Percentiles rank a stretch among this genome's conserved stretches.
Conservation (phyloP, 1,140 invertebrate species). For the Luehdorfia chinensis region DNA sequence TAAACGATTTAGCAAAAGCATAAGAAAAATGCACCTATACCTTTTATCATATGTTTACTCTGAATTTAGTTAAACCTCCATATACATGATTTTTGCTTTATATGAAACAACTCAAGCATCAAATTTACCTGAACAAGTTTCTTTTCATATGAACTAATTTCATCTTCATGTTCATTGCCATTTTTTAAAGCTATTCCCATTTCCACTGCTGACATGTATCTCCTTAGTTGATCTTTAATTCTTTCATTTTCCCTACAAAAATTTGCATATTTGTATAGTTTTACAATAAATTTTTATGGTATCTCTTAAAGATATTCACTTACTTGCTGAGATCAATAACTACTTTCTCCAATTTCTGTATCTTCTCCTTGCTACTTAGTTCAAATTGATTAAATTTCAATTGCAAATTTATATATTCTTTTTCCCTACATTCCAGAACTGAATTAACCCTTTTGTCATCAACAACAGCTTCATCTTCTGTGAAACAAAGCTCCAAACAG, state of each 20-base stretch:
- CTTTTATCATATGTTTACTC: too few species aligned
- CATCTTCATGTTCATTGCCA: constrained; percentile 82
- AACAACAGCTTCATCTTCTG: constrained; percentile 59
- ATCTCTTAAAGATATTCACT: too few species aligned
- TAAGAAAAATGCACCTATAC: too few species aligned
- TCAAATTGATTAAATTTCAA: constrained; percentile 65
- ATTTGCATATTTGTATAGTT: constrained; percentile 15
- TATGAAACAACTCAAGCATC: too few species aligned
- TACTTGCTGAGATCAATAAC: constrained; percentile 70
- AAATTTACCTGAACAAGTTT: constrained; percentile 89
- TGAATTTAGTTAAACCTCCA: too few species aligned
- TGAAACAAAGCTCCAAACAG: constrained; percentile 70
- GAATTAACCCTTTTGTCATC: constrained; percentile 53
- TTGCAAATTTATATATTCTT: constrained; percentile 63
- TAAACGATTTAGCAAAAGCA: too few species aligned
- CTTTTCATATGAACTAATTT: constrained; percentile 90
- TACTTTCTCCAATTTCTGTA: constrained; percentile 66
- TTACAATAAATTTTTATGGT: too few species aligned
- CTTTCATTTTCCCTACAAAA: constrained; percentile 88
- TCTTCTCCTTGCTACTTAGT: constrained; percentile 61
- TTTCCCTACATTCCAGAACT: constrained; percentile 57
- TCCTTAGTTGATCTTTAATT: constrained; percentile 91
- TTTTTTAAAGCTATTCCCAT: constrained; percentile 80
- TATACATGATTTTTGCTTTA: too few species aligned
- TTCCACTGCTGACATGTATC: constrained; percentile 94